These are phyloP conservation scores for Acronicta psi DNA, from an alignment of 2,888 invertebrate genomes.

Conservation along the genomic window DNA sequence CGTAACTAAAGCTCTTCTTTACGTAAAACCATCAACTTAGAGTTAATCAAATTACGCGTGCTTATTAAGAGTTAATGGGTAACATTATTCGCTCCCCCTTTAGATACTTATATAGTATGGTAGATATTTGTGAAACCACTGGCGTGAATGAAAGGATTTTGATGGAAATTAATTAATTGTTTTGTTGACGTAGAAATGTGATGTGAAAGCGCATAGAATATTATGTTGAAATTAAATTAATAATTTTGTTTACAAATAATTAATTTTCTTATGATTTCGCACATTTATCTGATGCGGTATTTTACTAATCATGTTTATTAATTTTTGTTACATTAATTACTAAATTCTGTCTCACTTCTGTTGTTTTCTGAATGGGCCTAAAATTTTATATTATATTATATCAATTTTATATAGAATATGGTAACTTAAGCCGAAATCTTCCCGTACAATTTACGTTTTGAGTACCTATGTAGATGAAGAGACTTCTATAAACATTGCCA, in stretches of 20 bases:
- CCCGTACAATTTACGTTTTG: no score
- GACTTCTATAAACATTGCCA: no score
- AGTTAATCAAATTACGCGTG: constrained; percentile 42
- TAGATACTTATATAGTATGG: background rate
- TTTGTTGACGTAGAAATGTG: constrained; percentile 11
- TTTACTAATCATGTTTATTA: no score
- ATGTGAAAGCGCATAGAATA: constrained; percentile 5
- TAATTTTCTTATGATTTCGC: constrained; percentile 7
- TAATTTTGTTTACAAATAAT: background rate
- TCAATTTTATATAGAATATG: no score
- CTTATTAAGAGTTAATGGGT: constrained; percentile 36
- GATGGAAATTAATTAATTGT: constrained; percentile 45
- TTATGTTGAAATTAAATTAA: constrained; percentile 9
- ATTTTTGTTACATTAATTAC: no score
- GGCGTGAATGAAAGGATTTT: constrained; percentile 27
- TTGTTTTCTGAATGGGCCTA: no score
- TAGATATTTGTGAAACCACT: constrained; percentile 10
- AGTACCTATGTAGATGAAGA: no score
- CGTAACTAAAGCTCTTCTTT: constrained; percentile 44
- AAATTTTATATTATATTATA: no score
- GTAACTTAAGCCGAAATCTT: no score
- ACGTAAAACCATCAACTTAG: constrained; percentile 35
- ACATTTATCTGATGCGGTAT: no score
- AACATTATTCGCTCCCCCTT: constrained; percentile 12
- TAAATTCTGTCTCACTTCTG: no score